Evolutionary conservation across 2,888 invertebrate species (phyloP).

Genomic region (Euzophera pinguis): DNA sequence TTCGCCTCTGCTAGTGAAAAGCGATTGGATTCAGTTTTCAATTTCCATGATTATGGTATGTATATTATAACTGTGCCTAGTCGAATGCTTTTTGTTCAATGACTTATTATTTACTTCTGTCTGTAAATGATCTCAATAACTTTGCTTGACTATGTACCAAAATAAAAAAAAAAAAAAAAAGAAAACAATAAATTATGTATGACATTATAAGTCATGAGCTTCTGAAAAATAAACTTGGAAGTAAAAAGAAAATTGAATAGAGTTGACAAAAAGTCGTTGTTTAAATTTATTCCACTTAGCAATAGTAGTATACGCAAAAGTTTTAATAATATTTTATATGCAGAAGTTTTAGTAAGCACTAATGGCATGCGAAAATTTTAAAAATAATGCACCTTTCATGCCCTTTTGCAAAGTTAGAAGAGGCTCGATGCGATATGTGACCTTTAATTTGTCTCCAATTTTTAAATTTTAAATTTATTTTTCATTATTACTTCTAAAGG

Average conservation of each 20-base stretch:
- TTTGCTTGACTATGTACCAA: too few relatives aligned
- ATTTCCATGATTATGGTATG: neutral
- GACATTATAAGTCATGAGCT: too few relatives aligned
- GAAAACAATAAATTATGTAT: too few relatives aligned
- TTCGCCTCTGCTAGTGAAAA: constrained; percentile 15
- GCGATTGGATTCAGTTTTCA: constrained; percentile 21
- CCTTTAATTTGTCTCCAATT: neutral
- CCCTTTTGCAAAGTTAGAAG: neutral
- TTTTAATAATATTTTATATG: neutral
- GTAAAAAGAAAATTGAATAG: neutral
- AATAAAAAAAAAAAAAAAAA: too few relatives aligned
- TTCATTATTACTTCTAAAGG: too few relatives aligned
- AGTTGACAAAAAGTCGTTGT: neutral
- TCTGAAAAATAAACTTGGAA: too few relatives aligned
- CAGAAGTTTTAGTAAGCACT: neutral
- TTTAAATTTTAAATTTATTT: neutral
- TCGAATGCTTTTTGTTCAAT: neutral
- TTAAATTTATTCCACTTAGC: neutral
- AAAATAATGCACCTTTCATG: neutral
- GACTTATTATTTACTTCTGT: neutral
- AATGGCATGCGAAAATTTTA: neutral
- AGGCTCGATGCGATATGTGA: constrained; percentile 4
- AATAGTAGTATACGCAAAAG: neutral
- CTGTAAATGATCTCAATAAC: too few relatives aligned
- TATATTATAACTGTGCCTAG: neutral